phyloP scores from a whole-genome alignment of 2,797 vertebrate species.

The Sebastes oblongus region DNA sequence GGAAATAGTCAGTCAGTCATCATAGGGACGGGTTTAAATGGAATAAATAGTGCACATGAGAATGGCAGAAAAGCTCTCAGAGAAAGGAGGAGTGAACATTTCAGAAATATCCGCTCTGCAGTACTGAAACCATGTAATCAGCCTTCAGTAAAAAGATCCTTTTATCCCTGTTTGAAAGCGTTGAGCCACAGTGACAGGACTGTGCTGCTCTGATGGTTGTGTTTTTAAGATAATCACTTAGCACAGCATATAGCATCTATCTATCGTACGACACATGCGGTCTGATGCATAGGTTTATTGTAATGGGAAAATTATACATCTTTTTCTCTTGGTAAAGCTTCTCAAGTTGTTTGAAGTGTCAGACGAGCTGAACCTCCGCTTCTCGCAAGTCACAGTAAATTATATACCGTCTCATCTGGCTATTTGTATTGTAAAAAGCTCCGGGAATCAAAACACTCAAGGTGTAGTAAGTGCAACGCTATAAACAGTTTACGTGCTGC shows the following conservation, averaged over 20 bases:
- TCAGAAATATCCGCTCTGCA: conserved; percentile 18
- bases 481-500: neutral
- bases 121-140: conserved; percentile 50
- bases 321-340: neutral
- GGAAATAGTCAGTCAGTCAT: conserved; percentile 39
- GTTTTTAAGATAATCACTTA: conserved; percentile 27
- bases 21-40: conserved; percentile 19
- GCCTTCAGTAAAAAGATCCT: conserved; percentile 34
- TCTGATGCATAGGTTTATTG: neutral
- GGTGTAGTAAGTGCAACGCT: neutral
- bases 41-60: conserved; percentile 15
- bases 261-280: too few species aligned
- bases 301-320: neutral
- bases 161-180: conserved; percentile 28
- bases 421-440: neutral
- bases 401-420: neutral
- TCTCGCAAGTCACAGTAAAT: neutral
- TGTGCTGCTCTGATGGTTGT: neutral
- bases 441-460: neutral
- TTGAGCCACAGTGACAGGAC: neutral
- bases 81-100: conserved; percentile 4
- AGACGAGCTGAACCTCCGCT: neutral
- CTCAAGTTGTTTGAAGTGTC: neutral
- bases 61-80: neutral
- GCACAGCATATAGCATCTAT: neutral